phyloP scores from a whole-genome alignment of 2,797 vertebrate genomes.

The Micrastur ruficollis region DNA sequence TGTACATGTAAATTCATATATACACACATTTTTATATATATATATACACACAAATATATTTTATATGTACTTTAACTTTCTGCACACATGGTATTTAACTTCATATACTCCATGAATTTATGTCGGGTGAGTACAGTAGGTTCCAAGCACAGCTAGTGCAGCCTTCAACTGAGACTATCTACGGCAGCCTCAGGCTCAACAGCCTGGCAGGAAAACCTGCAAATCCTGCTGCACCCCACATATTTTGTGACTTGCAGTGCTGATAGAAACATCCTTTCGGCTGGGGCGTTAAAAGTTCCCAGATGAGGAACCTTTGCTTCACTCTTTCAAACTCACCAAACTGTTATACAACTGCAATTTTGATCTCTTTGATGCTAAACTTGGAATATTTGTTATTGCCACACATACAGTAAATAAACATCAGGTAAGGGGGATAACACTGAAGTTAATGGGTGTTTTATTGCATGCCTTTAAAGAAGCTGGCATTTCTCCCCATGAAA shows the following conservation, averaged over 20 bases:
- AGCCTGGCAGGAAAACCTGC: constrained; percentile 45
- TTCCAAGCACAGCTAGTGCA: constrained; percentile 14
- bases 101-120: neutral
- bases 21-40: no score
- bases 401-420: neutral
- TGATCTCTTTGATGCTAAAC: neutral
- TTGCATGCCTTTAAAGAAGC: neutral
- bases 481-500: neutral
- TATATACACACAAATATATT: neutral
- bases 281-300: neutral
- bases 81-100: neutral
- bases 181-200: constrained; percentile 46
- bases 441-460: neutral
- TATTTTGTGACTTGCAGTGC: neutral
- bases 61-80: neutral
- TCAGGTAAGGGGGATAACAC: neutral
- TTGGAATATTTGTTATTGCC: neutral
- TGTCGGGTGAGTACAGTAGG: neutral
- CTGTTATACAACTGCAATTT: neutral
- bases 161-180: neutral
- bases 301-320: neutral
- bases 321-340: neutral
- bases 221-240: constrained; percentile 18
- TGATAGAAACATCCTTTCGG: neutral
- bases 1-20: neutral